Base-by-base conservation (phyloP, 2,797 vertebrate genomes). In the Xerus rutilus region DNA sequence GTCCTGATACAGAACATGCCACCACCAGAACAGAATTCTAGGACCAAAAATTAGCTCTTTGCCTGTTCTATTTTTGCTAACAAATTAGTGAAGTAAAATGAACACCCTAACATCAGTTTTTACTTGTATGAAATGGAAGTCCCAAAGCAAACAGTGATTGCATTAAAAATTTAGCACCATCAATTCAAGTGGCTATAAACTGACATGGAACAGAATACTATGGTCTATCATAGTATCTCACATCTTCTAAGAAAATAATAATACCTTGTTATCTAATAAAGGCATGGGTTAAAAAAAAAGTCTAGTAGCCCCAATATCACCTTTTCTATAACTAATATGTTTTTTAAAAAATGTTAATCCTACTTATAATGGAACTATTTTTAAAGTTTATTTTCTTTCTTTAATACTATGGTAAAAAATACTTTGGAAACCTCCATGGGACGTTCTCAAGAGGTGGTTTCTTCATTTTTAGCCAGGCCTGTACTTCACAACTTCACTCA, bases 401-500 rank as follows among this genome's bases (percentile, higher is more conserved):
- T 25, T 89, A 88, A 89, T 89, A 86, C 8, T 82, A 86, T 92
- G 18, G 39, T 86, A 92, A 93, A 92, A 81, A 20, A 72, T 12
- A 89, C 64, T 97, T 91, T 91, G 39, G 69, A 52, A 93, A 82
- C 76, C 11, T 82, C 10, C 62, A 89, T 72, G 54, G 39, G 86
- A 65, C 57, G 32, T 82, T 85, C 12, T 39, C 62, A 76, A 57
- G 1, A 86, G 47, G 17, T 30, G 77, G 12, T 73, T 85, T 93
- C 43, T 85, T 86, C 86, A 49, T 25, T 91, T 93, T 86, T 32
- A 86, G 70, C 17, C 81, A 12, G 57, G 6, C 91, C n/a, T 47
- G 12, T 73, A 45, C 82, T 52, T 78, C 6, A 76, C 30, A 83
- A 30, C 35, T 92, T 92, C 70, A 77, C 39, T 88, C 25, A 89